Base-by-base conservation (phyloP, 1,140 invertebrate genomes). In the Lepidurus couesii region DNA sequence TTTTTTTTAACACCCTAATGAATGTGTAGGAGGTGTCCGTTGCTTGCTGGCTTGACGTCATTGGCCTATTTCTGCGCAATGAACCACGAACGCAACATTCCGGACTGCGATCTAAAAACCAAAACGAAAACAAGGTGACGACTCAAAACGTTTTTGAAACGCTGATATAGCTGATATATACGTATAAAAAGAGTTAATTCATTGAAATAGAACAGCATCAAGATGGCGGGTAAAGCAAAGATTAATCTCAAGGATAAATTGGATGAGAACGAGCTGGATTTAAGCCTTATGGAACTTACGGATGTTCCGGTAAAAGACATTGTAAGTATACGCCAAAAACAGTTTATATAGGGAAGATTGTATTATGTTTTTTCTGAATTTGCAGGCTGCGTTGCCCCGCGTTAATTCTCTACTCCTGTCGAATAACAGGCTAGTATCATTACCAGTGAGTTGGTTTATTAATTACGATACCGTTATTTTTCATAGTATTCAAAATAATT, bases 231-330 rank as follows among this genome's bases (percentile, higher is more conserved):
- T 16, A 79, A 79, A 44, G 76, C 43, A 73, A 26, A 79, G 44
- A 34, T 80, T 21, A 73, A 76, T 16, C 76, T 80, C 5, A 80
- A 80, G 47, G 90, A 92, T 80, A 89, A 90, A 82, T 83, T 93
- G 7, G 88, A 90, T 24, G 90, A 92, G 83, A 89, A 91, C 81
- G 88, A 88, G 81, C 85, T 93, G 44, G 92, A 94, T 86, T 85
- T 94, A 9, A 93, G 92, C 84, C 87, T 93, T 80, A 90, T 88
- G 76, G 90, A 91, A 82, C 83, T 94, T 73, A 88, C 89, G 79
- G 90, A 91, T 83, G 89, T 93, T 81, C 92, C 92, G 79, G 89
- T 93, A 43, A 90, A 89, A 86, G 92, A 93, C 84, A 90, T 93
- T 83, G 92, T 93, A 88, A 88, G 88, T 87, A n/a, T n/a, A 75